Evolutionary conservation across 2,113 vertebrate genomes (phyloP).

Genomic region (Grus americana): DNA sequence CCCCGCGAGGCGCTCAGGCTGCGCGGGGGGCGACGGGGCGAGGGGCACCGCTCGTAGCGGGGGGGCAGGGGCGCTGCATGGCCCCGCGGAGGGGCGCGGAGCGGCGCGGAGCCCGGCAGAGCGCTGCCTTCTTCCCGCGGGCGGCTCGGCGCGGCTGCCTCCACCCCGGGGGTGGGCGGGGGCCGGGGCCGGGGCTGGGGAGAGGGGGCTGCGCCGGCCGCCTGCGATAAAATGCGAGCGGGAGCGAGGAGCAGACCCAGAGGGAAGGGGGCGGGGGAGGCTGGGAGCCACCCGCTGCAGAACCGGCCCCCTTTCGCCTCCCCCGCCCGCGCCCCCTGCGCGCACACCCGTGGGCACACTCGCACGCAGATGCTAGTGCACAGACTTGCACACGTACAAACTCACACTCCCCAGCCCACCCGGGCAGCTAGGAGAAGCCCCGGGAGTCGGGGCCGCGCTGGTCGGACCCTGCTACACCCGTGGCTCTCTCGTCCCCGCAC

Average conservation of each 20-base stretch:
- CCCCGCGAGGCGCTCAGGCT: neutral
- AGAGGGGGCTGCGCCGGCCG: conserved; percentile 1
- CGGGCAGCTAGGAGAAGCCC: neutral
- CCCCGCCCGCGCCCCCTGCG: conserved; percentile 15
- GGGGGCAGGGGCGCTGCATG: conserved; percentile 18
- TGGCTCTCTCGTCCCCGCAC: neutral
- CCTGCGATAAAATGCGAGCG: conserved; percentile 11
- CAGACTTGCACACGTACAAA: neutral
- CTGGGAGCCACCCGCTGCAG: conserved; percentile 28
- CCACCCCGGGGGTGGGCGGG: conserved; percentile 25
- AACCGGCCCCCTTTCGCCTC: conserved; percentile 48
- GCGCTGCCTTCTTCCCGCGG: neutral
- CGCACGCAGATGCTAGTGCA: neutral
- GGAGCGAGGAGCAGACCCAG: conserved; percentile 24
- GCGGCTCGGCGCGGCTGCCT: neutral
- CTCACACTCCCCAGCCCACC: neutral
- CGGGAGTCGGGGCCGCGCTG: neutral
- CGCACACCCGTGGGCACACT: neutral
- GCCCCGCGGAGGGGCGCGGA: conserved; percentile 3
- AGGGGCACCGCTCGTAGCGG: neutral
- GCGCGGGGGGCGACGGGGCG: neutral
- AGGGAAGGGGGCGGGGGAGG: conserved; percentile 55
- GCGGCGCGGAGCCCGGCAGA: neutral
- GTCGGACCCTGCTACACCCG: neutral
- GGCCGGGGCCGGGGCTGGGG: neutral